Percentiles rank a stretch among this genome's conserved stretches.
These are phyloP conservation scores for Monochamus alternatus DNA, from an alignment of 2,888 invertebrate genomes.

Conservation along the genomic window DNA sequence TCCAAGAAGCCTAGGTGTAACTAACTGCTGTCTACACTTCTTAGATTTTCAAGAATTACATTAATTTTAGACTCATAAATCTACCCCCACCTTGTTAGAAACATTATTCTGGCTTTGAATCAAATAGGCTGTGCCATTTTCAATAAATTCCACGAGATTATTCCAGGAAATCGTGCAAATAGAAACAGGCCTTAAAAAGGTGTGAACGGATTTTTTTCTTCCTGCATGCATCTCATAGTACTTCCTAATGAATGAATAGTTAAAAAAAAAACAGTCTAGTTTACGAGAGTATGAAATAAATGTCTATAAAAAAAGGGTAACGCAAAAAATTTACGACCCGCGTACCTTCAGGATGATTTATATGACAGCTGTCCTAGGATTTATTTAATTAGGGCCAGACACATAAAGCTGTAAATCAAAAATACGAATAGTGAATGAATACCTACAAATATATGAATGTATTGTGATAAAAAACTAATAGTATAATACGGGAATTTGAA, in stretches of 20 bases:
- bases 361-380: no score
- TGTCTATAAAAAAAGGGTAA: slow-evolving; percentile 8
- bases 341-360: no score
- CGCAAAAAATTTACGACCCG: neutral
- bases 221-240: no score
- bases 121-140: neutral
- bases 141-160: neutral
- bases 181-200: neutral
- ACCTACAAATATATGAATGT: no score
- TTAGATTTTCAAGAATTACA: neutral
- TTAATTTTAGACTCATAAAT: neutral
- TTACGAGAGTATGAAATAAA: slow-evolving; percentile 18
- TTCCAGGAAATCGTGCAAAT: no score
- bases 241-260: no score
- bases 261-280: slow-evolving; percentile 22
- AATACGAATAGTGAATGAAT: no score
- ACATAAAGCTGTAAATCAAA: no score
- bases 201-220: neutral
- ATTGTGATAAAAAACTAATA: no score
- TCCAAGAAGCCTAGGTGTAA: slow-evolving; percentile 2
- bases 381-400: no score
- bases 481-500: no score
- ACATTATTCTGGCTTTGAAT: slow-evolving; percentile 1
- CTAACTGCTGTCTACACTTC: neutral
- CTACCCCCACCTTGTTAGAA: neutral